Base-by-base conservation (phyloP, 2,888 invertebrate genomes). In the Oxystoma pomonae region DNA sequence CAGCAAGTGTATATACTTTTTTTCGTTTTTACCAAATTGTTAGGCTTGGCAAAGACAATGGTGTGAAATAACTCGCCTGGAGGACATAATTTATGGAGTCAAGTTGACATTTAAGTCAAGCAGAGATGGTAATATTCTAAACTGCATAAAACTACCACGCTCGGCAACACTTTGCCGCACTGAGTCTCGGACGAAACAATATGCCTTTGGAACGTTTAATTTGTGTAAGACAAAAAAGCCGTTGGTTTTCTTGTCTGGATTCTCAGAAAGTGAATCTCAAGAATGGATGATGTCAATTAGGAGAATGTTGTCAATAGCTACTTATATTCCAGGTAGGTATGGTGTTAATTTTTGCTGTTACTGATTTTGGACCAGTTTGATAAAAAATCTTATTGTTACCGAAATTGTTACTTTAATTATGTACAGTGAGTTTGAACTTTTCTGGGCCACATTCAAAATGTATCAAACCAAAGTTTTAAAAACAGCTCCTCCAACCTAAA, bases 131-230 rank as follows among this genome's bases (percentile, higher is more conserved):
- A 73, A 76, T 57, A 71, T 78, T 3, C 73, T 78, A 20, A 79
- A 75, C 20, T 81, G 82, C 52, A 80, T 87, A 59, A 81, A 84
- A 56, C 78, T 89, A 63, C 87, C 88, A 0, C 75, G 83, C 17
- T 85, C 85, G 55, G 84, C 87, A 58, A 79, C 85, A 20, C 82
- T 89, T 21, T 85, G 86, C 65, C 80, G 89, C 62, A 86, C 88
- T 1, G 86, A 87, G 72, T 89, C 89, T 16, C 84, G 80, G 70
- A 85, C 88, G 1, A 86, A 89, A 69, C 85, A 85, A 35, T 86
- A 86, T 73, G 88, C 89, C 12, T 90, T 90, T 73, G 89, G 88
- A 1, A 84, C 90, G 65, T 88, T 89, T 72, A 81, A 85, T 5
- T 74, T 81, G 0, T 83, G 82, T 16, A 82, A 83, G 59, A 84